Evolutionary conservation across 2,113 vertebrate genomes (phyloP), one percentile per base, ranked within the genome.

Genomic region (Calypte anna): DNA sequence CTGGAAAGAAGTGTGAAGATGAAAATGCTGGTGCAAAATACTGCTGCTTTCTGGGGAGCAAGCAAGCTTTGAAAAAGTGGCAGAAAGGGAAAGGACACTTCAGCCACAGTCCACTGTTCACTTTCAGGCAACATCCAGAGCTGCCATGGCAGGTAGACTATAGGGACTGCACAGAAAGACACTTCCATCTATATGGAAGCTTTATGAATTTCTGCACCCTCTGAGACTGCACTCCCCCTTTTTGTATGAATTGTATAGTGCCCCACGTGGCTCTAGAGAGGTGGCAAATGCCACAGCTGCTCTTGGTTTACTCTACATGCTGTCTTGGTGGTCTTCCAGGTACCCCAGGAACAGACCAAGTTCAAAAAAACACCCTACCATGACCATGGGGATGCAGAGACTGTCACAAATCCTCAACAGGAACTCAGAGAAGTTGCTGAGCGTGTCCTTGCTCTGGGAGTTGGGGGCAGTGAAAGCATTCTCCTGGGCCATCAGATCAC

Each of bases 381-480:
- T 98, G 86, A 99, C 97, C 64, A 98, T 97, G 31, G 99, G 99
- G 91, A 99, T 99, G 97, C 98, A 99, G 91, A 98, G 89, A 43
- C 96, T 97, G 95, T 99, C 99, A 87, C 98, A 99, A 95, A 98
- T 98, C 90, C 78, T 98, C 89, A 99, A 94, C 74, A 99, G 97
- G 97, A 98, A 99, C 58, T 97, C 97, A 86, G 99, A 98, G 94
- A 99, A 98, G 79, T 97, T 98, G 85, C 98, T 98, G 93, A 99
- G 88, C 0, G 98, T 98, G 93, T 98, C 98, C 92, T 97, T 97
- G 38, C 94, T 98, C 72, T 97, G 57, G 2, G 97, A 97, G 17
- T 96, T 96, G 10, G 99, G 98, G 88, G 98, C 98, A 79, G 98
- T 99, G 93, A 99, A 99, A 46, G 98, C 97, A 11, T 99, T 99